phyloP scores from a whole-genome alignment of 1,140 invertebrate species.

The Bombus superbus region DNA sequence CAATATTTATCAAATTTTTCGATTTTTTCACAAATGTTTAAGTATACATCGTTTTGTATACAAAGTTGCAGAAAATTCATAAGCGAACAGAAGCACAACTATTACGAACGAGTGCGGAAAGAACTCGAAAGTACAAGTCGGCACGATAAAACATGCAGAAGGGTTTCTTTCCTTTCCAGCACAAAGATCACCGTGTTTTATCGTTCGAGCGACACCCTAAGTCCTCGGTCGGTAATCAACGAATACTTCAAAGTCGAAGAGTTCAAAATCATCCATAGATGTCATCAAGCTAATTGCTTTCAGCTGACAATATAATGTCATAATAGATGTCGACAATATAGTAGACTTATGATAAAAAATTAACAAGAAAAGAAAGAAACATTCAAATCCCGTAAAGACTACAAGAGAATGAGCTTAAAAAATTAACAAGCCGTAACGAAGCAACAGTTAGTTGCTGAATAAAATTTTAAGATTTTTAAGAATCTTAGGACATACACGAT shows the following conservation, averaged over 20 bases:
- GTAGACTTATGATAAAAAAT: neutral
- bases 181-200: conserved; percentile 53
- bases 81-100: conserved; percentile 47
- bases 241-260: conserved; percentile 62
- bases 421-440: neutral
- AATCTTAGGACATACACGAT: neutral
- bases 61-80: conserved; percentile 14
- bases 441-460: neutral
- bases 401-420: neutral
- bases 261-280: conserved; percentile 68
- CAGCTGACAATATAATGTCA: neutral
- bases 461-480: neutral
- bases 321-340: neutral
- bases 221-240: conserved; percentile 57
- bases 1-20: neutral
- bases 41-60: conserved; percentile 24
- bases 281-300: conserved; percentile 66
- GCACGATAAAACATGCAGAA: conserved; percentile 61
- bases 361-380: too few species aligned
- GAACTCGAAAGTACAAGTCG: conserved; percentile 64
- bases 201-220: conserved; percentile 55
- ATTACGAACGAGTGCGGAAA: conserved; percentile 59
- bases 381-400: neutral
- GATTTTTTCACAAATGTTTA: neutral
- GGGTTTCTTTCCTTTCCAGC: conserved; percentile 64